Percentiles rank a stretch among this genome's conserved stretches.
phyloP scores from a whole-genome alignment of 2,113 vertebrate genomes.

The Hemiscyllium ocellatum region DNA sequence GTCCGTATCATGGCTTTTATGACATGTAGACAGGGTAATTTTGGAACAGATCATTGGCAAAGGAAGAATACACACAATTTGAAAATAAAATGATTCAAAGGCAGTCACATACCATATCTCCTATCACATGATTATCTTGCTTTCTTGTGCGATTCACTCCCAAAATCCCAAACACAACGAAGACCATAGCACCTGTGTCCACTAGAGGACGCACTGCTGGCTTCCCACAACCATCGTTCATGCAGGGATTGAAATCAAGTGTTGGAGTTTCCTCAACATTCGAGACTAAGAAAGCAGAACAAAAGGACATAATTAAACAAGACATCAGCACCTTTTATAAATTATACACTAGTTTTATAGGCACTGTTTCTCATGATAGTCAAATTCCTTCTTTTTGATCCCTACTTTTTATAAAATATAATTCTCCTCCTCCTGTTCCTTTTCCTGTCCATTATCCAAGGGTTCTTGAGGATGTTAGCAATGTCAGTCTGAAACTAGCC shows the following conservation, averaged over 20 bases:
- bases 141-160: slow-evolving; percentile 74
- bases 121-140: slow-evolving; percentile 83
- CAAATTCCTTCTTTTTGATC: neutral
- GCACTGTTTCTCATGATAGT: neutral
- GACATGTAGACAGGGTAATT: neutral
- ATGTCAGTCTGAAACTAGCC: neutral
- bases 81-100: neutral
- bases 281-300: slow-evolving; percentile 44
- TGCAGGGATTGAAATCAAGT: slow-evolving; percentile 83
- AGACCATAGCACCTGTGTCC: slow-evolving; percentile 96
- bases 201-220: slow-evolving; percentile 86
- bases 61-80: too few species aligned
- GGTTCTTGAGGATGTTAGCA: neutral
- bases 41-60: neutral
- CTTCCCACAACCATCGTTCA: slow-evolving; percentile 69
- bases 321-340: neutral
- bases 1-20: neutral
- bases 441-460: neutral
- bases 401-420: neutral
- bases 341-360: neutral
- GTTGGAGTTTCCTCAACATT: slow-evolving; percentile 60
- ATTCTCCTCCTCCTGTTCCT: neutral
- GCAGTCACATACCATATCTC: slow-evolving; percentile 71
- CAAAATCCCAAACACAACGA: slow-evolving; percentile 87
- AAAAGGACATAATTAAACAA: neutral